phyloP scores from a whole-genome alignment of 2,888 invertebrate genomes.

The Altica lythri region DNA sequence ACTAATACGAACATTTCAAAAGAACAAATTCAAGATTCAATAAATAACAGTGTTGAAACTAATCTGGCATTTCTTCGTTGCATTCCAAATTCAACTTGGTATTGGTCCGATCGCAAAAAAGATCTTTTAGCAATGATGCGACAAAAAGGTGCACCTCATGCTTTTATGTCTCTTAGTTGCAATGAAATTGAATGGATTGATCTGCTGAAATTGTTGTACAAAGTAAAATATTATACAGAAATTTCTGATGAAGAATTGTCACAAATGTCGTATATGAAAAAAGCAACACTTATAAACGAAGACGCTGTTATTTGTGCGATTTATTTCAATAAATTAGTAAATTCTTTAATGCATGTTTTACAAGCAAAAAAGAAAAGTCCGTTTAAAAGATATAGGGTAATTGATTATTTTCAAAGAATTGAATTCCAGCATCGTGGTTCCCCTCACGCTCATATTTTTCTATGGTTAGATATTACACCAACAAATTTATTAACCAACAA shows the following conservation, averaged over 20 bases:
- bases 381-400: conserved; percentile 45
- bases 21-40: not conserved
- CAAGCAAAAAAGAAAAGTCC: conserved; percentile 43
- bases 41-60: conserved; percentile 12
- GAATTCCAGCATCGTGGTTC: conserved; percentile 52
- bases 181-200: not conserved
- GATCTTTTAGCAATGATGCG: conserved; percentile 6
- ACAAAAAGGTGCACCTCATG: not conserved
- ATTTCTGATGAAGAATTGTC: not conserved
- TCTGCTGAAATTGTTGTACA: not conserved
- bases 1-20: not conserved
- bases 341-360: conserved; percentile 42
- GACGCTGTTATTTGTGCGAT: conserved; percentile 34
- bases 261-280: not conserved
- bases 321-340: conserved; percentile 48
- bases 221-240: not conserved
- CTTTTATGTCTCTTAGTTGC: conserved; percentile 1
- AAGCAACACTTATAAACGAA: conserved; percentile 12
- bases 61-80: conserved; percentile 16
- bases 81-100: conserved; percentile 19
- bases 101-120: conserved; percentile 18
- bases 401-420: conserved; percentile 48
- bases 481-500: conserved; percentile 26
- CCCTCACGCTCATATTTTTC: conserved; percentile 42
- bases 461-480: conserved; percentile 51